Evolutionary conservation across 2,797 vertebrate species (phyloP).

Genomic region (Microctenopoma lineatum): DNA sequence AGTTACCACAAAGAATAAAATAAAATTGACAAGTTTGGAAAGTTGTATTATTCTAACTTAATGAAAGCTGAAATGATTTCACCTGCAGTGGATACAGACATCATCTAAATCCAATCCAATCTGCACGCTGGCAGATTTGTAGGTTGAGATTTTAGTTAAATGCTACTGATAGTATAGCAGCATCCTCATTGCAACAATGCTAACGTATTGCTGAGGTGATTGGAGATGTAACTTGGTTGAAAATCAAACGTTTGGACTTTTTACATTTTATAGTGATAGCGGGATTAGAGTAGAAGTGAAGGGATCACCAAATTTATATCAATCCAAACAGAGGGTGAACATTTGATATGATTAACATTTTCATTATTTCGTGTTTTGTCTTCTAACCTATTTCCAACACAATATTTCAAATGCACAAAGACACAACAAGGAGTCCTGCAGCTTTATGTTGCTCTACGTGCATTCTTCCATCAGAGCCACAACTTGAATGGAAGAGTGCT

Average conservation of each 20-base stretch:
- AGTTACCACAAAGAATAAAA: neutral
- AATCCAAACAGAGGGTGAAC: neutral
- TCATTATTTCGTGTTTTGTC: neutral
- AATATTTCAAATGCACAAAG: conserved; percentile 22
- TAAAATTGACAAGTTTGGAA: neutral
- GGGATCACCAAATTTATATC: neutral
- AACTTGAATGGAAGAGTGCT: conserved; percentile 33
- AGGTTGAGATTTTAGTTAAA: neutral
- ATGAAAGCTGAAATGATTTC: neutral
- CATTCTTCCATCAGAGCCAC: conserved; percentile 34
- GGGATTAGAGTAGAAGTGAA: neutral
- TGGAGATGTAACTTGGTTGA: no score
- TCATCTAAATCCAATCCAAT: neutral
- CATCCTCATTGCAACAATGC: neutral
- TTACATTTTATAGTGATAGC: no score
- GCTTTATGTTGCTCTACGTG: conserved; percentile 10
- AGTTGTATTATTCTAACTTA: neutral
- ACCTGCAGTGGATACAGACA: conserved; percentile 1
- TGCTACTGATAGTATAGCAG: neutral
- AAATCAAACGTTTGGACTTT: no score
- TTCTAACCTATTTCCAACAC: neutral
- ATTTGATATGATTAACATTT: neutral
- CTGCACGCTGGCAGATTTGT: neutral
- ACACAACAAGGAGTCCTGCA: neutral
- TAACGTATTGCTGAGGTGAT: no score